Base-by-base conservation (phyloP, 2,797 vertebrate species). In the Sebastes iracundus region DNA sequence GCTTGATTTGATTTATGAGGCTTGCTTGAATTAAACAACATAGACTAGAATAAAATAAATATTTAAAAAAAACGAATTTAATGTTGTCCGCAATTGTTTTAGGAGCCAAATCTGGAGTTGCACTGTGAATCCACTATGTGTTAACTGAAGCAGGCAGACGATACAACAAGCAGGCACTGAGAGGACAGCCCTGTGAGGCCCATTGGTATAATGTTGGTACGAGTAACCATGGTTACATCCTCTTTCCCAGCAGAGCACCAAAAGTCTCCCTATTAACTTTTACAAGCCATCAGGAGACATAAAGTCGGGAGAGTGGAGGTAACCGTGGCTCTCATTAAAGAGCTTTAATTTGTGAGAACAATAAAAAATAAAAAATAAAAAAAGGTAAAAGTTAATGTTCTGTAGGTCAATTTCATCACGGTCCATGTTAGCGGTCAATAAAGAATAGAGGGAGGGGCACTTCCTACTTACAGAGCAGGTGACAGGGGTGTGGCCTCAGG, bases 391-490 rank as follows among this genome's bases (percentile, higher is more conserved):
- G 69, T 80, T 84, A 67, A 88, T 80, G 52, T 78, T 85, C 63
- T 38, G 72, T 72, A 77, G 69, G 78, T 93, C 25, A 87, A 92
- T 90, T 92, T 85, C 58, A 88, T 75, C 90, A 89, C 46, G 75
- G 70, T 91, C 85, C 85, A 87, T 88, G 90, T 94, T 94, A 93
- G 90, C 86, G 66, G 75, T 92, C 49, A 93, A 82, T 87, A 94
- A 95, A 95, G 94, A 95, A 97, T 90, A 95, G 94, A 97, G 95
- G 96, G 96, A 97, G 96, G 95, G 95, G 94, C 95, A 95, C 96
- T 95, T 97, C 97, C 98, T 99, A 99, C 98, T 99, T 99, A 99
- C 98, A 97, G 96, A 97, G 96, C 96, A 92, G 96, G 96, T 97
- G 96, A 95, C 97, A 97, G 97, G 97, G 97, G 97, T 96, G 97